These are phyloP conservation scores for Parauchenoglanis ngamensis DNA, from an alignment of 2,797 vertebrate species.

Conservation along the genomic window DNA sequence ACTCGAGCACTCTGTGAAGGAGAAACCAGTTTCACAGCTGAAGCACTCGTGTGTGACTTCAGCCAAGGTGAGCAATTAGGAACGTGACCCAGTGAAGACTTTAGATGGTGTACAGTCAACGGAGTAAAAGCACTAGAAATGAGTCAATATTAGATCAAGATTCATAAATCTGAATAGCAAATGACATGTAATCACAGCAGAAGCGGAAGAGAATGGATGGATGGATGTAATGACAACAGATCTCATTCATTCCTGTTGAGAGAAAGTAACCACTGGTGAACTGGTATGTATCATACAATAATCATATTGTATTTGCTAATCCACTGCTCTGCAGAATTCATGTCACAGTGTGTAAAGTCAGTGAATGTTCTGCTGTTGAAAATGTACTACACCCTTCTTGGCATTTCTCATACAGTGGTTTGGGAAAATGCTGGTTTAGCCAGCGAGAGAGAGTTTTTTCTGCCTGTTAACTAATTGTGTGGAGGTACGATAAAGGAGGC, in stretches of 20 bases:
- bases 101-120: background rate
- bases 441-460: background rate
- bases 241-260: background rate
- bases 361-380: background rate
- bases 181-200: background rate
- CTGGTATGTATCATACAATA: background rate
- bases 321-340: background rate
- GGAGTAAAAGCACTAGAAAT: background rate
- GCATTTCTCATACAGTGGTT: too few relatives aligned
- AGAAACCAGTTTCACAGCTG: background rate
- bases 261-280: too few relatives aligned
- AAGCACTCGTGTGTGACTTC: background rate
- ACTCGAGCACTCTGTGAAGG: conserved; percentile 17
- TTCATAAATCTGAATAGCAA: background rate
- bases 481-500: too few relatives aligned
- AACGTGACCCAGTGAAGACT: background rate
- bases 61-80: conserved; percentile 1
- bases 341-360: background rate
- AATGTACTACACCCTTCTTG: background rate
- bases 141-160: conserved; percentile 2
- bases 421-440: too few relatives aligned
- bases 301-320: background rate
- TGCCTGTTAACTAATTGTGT: background rate
- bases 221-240: too few relatives aligned
- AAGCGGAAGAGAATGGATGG: too few relatives aligned